Evolutionary conservation across 2,888 invertebrate species (phyloP), one percentile per base, ranked within the genome.

Genomic region (Pachliopta kotzebuea): DNA sequence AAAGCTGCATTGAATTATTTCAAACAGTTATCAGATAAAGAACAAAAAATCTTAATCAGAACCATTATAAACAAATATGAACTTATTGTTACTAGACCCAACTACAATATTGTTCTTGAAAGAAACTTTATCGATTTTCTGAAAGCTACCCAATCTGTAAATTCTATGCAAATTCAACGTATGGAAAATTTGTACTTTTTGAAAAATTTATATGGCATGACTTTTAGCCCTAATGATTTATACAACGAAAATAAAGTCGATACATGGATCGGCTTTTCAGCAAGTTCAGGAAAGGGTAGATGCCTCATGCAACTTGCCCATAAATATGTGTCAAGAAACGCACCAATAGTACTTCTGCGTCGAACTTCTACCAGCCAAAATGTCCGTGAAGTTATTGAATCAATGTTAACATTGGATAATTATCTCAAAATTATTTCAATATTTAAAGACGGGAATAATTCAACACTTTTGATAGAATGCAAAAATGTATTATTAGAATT

Each of bases 61-160:
- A 74, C 86, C 52, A 70, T 85, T 4, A 69, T 83, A 49, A 74
- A 78, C 24, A 90, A 91, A 77, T 89, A 84, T 76, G 92, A 92
- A 71, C 86, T 88, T 74, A 78, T 90, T 53, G 79, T 90, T 63
- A 81, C 72, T 63, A 74, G 81, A 60, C 71, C 69, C 59, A 70
- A 68, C 23, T 74, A 68, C 65, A 76, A 81, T 71, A 71, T 76
- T 21, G 70, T 69, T 21, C 70, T 85, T 56, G 90, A 91, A 79
- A 81, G 83, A 71, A 91, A 88, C 71, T 92, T 89, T 67, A 77
- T 91, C 55, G 92, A 92, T 73, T 92, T 92, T 65, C 73, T 92
- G 45, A 91, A 90, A 71, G 88, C 89, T 9, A 84, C 86, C 20
- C 72, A 79, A 59, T 72, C 80, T 56, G 68, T 90, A 37, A 76